phyloP scores from a whole-genome alignment of 2,888 invertebrate species.

The Leptinotarsa rubiginosa region DNA sequence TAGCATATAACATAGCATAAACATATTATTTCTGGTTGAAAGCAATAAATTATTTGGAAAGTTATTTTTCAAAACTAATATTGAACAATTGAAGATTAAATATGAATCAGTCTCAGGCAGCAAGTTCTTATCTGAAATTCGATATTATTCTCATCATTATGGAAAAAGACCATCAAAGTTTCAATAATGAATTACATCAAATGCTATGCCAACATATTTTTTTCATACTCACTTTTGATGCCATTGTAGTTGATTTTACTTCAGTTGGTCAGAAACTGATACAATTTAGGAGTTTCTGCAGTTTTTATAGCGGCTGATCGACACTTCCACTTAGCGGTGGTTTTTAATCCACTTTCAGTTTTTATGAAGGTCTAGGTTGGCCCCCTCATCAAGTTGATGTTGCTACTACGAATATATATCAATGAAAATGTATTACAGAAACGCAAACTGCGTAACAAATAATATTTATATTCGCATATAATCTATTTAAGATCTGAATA shows the following conservation, averaged over 20 bases:
- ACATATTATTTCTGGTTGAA: too few species aligned
- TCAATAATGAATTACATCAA: too few species aligned
- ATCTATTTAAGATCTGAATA: too few species aligned
- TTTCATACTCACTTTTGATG: slow-evolving; percentile 55
- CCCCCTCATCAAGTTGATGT: slow-evolving; percentile 4
- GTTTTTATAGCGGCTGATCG: slow-evolving; percentile 50
- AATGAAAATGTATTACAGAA: background rate
- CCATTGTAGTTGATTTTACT: slow-evolving; percentile 53
- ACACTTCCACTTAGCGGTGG: slow-evolving; percentile 40
- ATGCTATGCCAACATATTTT: background rate
- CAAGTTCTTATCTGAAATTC: too few species aligned
- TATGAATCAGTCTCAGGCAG: too few species aligned
- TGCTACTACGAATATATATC: background rate
- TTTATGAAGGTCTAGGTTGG: slow-evolving; percentile 62
- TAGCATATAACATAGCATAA: too few species aligned
- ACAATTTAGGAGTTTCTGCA: slow-evolving; percentile 41
- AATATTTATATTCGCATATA: too few species aligned
- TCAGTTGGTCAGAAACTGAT: slow-evolving; percentile 54
- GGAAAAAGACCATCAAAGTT: too few species aligned
- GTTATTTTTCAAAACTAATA: too few species aligned
- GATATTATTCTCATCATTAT: too few species aligned
- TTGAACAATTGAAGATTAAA: too few species aligned
- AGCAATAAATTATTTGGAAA: too few species aligned
- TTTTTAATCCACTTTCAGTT: slow-evolving; percentile 60
- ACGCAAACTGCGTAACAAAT: background rate